Conservation (phyloP, 1,140 invertebrate species). For the Neodiprion lecontei region DNA sequence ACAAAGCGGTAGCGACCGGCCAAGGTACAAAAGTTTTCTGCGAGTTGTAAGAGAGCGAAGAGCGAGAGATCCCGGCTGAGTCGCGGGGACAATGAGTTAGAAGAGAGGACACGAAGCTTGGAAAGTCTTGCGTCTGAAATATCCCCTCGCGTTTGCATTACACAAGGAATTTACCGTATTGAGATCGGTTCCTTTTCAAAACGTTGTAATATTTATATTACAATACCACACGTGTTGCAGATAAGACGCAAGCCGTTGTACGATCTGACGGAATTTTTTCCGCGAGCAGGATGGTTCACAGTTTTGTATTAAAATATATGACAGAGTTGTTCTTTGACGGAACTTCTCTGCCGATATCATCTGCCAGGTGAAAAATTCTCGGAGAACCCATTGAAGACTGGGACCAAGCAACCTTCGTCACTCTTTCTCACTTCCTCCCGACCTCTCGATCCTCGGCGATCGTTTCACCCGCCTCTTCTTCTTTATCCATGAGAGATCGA, state of each 20-base stretch:
- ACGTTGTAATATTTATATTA: background rate
- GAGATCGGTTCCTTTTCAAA: background rate
- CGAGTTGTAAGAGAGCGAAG: conserved; percentile 18
- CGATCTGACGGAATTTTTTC: background rate
- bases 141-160: background rate
- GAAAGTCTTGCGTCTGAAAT: background rate
- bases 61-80: background rate
- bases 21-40: conserved; percentile 29
- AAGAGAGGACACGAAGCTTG: background rate
- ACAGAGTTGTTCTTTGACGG: no score
- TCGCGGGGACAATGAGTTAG: conserved; percentile 1
- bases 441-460: no score
- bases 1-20: conserved; percentile 11
- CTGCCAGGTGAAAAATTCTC: no score
- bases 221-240: background rate
- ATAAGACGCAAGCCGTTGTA: background rate
- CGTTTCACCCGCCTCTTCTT: no score
- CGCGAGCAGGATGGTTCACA: no score
- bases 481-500: background rate
- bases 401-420: no score
- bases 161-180: background rate
- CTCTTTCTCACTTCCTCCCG: no score
- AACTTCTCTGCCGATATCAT: no score
- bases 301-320: no score
- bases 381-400: no score